These are phyloP conservation scores for Prosapia bicincta DNA, from an alignment of 2,888 invertebrate species.

Conservation along the genomic window DNA sequence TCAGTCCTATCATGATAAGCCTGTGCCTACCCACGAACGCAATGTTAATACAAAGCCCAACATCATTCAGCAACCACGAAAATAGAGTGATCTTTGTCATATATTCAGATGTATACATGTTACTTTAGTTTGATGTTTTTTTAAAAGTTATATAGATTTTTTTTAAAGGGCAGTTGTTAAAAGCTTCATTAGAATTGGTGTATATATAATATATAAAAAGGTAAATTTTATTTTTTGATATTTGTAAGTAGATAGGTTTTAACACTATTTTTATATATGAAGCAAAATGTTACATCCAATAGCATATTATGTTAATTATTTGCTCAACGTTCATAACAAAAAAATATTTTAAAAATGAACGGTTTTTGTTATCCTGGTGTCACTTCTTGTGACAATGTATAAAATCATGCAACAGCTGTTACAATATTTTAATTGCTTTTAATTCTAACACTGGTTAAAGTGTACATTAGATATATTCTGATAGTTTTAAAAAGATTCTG, in stretches of 20 bases:
- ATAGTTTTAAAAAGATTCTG: too few relatives aligned
- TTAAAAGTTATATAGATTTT: neutral
- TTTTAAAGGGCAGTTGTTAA: neutral
- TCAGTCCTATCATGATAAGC: slow-evolving; percentile 76
- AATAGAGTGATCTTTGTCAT: slow-evolving; percentile 51
- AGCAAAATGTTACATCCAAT: neutral
- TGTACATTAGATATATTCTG: too few relatives aligned
- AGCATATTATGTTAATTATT: neutral
- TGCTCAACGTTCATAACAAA: neutral
- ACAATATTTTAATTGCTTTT: too few relatives aligned
- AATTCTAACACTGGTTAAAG: too few relatives aligned
- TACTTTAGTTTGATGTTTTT: neutral
- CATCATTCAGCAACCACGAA: slow-evolving; percentile 84
- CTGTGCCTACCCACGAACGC: slow-evolving; percentile 65
- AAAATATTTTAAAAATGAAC: too few relatives aligned
- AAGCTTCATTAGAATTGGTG: neutral
- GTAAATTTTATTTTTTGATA: neutral
- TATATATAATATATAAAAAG: neutral
- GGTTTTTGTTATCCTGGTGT: too few relatives aligned
- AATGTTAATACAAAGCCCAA: slow-evolving; percentile 47
- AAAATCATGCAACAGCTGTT: too few relatives aligned
- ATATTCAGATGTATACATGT: neutral
- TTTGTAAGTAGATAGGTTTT: neutral
- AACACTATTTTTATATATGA: neutral
- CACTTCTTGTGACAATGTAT: too few relatives aligned